Evolutionary conservation across 2,113 vertebrate genomes (phyloP).

Genomic region (Zonotrichia leucophrys): DNA sequence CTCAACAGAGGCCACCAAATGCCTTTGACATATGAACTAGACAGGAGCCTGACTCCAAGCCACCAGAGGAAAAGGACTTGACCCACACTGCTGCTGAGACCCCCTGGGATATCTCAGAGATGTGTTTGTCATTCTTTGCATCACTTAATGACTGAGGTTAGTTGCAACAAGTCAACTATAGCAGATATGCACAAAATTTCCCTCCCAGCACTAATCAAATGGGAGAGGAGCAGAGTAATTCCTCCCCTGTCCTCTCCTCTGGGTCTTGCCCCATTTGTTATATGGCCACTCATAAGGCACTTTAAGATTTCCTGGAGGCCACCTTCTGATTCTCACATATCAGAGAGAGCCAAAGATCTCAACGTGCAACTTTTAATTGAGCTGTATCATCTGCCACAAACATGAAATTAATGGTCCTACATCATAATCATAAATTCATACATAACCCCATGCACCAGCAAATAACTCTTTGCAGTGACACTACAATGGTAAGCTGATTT

Average conservation of each 20-base stretch:
- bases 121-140: neutral
- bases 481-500: conserved; percentile 67
- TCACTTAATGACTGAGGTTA: neutral
- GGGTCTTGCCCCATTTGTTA: neutral
- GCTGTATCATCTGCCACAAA: conserved; percentile 63
- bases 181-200: neutral
- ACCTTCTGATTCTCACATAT: neutral
- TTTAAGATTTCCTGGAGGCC: neutral
- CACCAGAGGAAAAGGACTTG: neutral
- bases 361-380: conserved; percentile 52
- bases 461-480: conserved; percentile 63
- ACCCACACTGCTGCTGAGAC: neutral
- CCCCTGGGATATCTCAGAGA: neutral
- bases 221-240: neutral
- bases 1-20: neutral
- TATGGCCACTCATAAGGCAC: neutral
- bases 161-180: neutral
- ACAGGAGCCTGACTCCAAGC: neutral
- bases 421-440: conserved; percentile 73
- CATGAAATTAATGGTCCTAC: conserved; percentile 69
- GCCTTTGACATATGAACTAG: neutral
- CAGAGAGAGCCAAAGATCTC: conserved; percentile 10
- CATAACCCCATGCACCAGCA: conserved; percentile 59
- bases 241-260: neutral
- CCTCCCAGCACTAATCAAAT: neutral